Evolutionary conservation across 1,140 invertebrate genomes (phyloP), one percentile per base, ranked within the genome.

Genomic region (Cyrtorhinus lividipennis): DNA sequence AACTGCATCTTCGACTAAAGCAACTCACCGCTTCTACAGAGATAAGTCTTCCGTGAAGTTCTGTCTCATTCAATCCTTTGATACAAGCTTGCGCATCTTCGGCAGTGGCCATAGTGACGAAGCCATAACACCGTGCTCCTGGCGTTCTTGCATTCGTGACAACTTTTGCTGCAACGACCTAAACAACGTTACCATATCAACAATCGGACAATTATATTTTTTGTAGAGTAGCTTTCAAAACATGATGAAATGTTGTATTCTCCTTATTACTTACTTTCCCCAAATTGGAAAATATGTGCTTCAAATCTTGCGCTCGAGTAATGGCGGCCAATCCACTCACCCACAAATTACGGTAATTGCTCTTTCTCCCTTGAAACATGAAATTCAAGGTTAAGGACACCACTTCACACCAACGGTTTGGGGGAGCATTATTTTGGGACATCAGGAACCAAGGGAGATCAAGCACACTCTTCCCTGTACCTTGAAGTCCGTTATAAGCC

Each of bases 91-190:
- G 82, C 3, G 92, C 91, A 75, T 95, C 92, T 64, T 89, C 87
- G 38, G 84, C 81, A 22, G 85, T 86, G 1, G 84, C 85, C 90
- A 96, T 95, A 0, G 91, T 95, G 1, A 97, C 90, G 73, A 94
- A 95, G 26, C 93, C 94, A 73, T 94, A 96, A 73, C 92, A 95
- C 59, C 89, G 82, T 20, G 90, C 86, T 22, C 91, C 91, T 1
- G 92, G 91, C 24, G 87, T 90, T 61, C 85, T 80, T 1, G 92
- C 90, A 76, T 94, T 95, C 1, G 92, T 95, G 0, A 97, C 93
- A n/a, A 97, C 88, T 78, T 96, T 96, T 0, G 92, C 92, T 60
- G 90, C 91, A 70, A 93, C 72, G 13, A 83, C 78, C 79, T 80
- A 64, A 56, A n/a, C 66, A 59, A 58, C 53, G 20, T 58, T 62